Evolutionary conservation across 2,888 invertebrate genomes (phyloP).

Genomic region (Drosophila eohydei): DNA sequence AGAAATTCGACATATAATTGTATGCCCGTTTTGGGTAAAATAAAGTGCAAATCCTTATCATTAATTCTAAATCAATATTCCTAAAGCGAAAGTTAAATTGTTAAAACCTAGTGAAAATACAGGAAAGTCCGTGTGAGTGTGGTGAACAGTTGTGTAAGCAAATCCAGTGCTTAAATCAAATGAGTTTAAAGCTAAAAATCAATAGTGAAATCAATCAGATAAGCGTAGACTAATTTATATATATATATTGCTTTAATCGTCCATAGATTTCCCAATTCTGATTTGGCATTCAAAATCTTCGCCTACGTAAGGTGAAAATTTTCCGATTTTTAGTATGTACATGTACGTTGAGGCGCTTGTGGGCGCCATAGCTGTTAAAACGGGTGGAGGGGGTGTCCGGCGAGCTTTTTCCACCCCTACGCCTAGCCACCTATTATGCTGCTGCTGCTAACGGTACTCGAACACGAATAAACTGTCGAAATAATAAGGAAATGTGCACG

Average conservation of each 20-base stretch:
- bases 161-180: constrained; percentile 28
- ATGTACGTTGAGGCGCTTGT: constrained; percentile 76
- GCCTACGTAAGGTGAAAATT: constrained; percentile 74
- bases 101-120: constrained; percentile 14
- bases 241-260: constrained; percentile 8
- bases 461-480: constrained; percentile 51
- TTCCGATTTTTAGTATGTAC: constrained; percentile 83
- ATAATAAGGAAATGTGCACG: constrained; percentile 44
- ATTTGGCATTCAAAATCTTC: constrained; percentile 57
- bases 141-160: constrained; percentile 65
- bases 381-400: constrained; percentile 62
- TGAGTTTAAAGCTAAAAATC: constrained; percentile 44
- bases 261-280: constrained; percentile 11
- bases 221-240: constrained; percentile 1
- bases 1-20: constrained; percentile 57
- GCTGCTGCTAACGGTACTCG: constrained; percentile 52
- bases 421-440: constrained; percentile 39
- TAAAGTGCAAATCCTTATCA: constrained; percentile 26
- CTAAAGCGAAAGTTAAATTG: constrained; percentile 9
- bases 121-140: constrained; percentile 3
- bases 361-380: constrained; percentile 64
- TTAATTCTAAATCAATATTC: constrained; percentile 1
- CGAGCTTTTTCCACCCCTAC: constrained; percentile 67
- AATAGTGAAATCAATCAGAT: constrained; percentile 39
- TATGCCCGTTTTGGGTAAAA: constrained; percentile 52